Conservation (phyloP, 1,140 invertebrate species). For the Cotesia vestalis region DNA sequence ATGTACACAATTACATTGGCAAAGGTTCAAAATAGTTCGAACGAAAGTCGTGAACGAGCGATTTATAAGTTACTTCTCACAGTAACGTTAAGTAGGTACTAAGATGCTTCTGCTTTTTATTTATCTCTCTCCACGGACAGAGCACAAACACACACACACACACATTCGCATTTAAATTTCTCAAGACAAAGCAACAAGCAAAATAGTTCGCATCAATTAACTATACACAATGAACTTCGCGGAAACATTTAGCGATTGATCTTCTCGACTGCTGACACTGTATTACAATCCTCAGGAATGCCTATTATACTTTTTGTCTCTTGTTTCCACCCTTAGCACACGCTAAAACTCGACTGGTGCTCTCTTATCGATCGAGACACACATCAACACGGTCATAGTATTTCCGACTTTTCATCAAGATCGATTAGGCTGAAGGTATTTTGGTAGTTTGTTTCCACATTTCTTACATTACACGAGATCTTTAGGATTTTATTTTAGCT, state of each 20-base stretch:
- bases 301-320: conserved; percentile 1
- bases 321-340: too few relatives aligned
- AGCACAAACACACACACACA: too few relatives aligned
- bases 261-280: conserved; percentile 41
- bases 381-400: not conserved
- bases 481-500: not conserved
- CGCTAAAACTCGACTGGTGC: too few relatives aligned
- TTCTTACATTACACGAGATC: not conserved
- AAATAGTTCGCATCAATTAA: too few relatives aligned
- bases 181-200: too few relatives aligned
- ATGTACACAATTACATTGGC: conserved; percentile 42
- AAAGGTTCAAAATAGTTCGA: conserved; percentile 36
- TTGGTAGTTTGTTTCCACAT: conserved; percentile 11
- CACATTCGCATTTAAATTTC: too few relatives aligned
- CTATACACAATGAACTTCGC: conserved; percentile 31
- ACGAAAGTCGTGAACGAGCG: conserved; percentile 47
- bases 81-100: not conserved
- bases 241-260: conserved; percentile 49
- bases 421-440: conserved; percentile 6
- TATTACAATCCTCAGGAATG: conserved; percentile 34
- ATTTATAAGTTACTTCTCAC: conserved; percentile 43
- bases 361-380: conserved; percentile 6
- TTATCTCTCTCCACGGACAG: too few relatives aligned
- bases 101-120: too few relatives aligned
- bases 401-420: not conserved